These are phyloP conservation scores for Scatophagus argus DNA, from an alignment of 2,113 vertebrate species.

Conservation along the genomic window DNA sequence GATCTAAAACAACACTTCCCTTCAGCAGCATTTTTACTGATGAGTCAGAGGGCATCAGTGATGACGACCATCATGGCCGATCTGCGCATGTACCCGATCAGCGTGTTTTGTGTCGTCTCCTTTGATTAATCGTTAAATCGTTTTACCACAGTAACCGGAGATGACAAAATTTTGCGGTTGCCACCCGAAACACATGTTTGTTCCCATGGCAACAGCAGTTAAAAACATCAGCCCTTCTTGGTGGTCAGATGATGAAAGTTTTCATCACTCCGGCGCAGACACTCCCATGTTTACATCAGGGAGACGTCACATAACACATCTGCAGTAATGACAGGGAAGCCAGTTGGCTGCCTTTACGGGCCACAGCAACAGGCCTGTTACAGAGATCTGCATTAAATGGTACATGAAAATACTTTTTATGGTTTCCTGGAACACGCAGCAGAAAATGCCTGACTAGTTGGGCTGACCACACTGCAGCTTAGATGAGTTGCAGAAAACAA, in stretches of 20 bases:
- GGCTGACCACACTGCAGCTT: neutral
- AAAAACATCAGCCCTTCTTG: constrained; percentile 50
- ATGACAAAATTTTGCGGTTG: neutral
- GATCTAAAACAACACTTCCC: constrained; percentile 61
- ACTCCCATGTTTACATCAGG: constrained; percentile 66
- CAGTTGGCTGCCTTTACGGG: constrained; percentile 23
- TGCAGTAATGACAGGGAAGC: constrained; percentile 58
- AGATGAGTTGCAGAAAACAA: constrained; percentile 3
- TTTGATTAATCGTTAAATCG: neutral
- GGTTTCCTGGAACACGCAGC: constrained; percentile 44
- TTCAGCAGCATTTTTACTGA: constrained; percentile 62
- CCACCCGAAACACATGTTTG: constrained; percentile 35
- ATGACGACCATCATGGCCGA: constrained; percentile 19
- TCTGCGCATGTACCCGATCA: neutral
- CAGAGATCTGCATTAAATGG: constrained; percentile 24
- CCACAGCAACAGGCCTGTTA: constrained; percentile 15
- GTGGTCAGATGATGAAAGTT: constrained; percentile 59
- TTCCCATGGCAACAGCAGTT: constrained; percentile 61
- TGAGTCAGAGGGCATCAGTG: constrained; percentile 9
- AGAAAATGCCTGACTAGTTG: constrained; percentile 25
- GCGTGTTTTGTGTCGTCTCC: neutral
- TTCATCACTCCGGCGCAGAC: constrained; percentile 45
- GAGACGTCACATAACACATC: constrained; percentile 60
- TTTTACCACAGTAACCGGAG: neutral
- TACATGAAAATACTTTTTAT: constrained; percentile 43